Percentiles rank a stretch among this genome's conserved stretches.
Conservation (phyloP, 2,797 vertebrate genomes). For the Megalops cyprinoides region DNA sequence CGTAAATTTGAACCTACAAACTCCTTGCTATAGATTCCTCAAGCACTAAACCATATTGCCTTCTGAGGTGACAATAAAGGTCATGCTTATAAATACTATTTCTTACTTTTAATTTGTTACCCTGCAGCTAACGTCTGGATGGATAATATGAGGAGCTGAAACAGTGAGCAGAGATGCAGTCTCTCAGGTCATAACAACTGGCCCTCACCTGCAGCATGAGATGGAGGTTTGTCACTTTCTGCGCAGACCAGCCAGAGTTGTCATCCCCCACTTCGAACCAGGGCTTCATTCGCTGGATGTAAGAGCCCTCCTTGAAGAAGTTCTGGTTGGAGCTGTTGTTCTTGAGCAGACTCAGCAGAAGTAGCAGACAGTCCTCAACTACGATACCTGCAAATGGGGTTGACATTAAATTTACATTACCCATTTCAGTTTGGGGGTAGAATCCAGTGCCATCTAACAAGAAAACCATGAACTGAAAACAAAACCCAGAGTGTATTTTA, state of each 20-base stretch:
- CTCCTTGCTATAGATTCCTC: no score
- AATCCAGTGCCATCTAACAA: no score
- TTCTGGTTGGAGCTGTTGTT: constrained; percentile 99
- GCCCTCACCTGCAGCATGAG: constrained; percentile 92
- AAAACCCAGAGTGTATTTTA: no score
- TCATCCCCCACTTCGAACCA: constrained; percentile 98
- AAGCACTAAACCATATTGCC: no score
- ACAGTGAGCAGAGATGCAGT: neutral
- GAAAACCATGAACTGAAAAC: no score
- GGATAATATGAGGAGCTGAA: neutral
- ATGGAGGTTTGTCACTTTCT: constrained; percentile 98
- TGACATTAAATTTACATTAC: neutral
- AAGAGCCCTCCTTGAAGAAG: constrained; percentile 98
- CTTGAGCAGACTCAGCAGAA: constrained; percentile 91
- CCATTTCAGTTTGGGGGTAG: no score
- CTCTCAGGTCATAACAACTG: neutral
- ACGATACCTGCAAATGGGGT: constrained; percentile 83
- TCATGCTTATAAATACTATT: neutral
- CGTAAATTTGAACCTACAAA: no score
- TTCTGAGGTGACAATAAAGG: neutral
- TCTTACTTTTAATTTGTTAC: neutral
- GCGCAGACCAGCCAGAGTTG: constrained; percentile 96
- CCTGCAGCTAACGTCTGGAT: neutral
- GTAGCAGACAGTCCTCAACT: constrained; percentile 95
- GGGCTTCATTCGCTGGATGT: constrained; percentile 97